Evolutionary conservation across 2,797 vertebrate species (phyloP).

Genomic region (Alectoris magna): DNA sequence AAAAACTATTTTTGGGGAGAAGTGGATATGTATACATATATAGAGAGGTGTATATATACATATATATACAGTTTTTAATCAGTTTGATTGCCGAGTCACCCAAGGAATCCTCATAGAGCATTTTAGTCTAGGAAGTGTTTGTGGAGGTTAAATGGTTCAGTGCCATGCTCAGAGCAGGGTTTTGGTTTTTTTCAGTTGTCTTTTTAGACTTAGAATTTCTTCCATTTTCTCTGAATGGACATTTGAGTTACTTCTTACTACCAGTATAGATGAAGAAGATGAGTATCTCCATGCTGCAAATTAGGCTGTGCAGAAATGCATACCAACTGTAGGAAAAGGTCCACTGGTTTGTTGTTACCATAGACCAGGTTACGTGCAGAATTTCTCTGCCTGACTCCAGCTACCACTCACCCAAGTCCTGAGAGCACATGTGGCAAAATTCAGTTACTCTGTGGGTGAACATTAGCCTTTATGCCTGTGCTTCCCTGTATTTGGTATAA

Average conservation of each 20-base stretch:
- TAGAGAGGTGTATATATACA: background rate
- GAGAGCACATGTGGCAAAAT: rapidly evolving
- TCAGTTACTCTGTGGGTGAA: rapidly evolving
- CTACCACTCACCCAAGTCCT: rapidly evolving
- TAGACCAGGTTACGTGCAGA: rapidly evolving
- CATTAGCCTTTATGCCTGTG: background rate
- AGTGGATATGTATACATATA: no score
- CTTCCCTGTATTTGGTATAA: no score
- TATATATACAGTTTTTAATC: background rate
- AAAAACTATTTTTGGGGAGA: background rate
- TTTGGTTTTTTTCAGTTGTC: background rate
- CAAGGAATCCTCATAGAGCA: background rate
- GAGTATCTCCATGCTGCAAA: background rate
- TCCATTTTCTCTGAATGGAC: background rate
- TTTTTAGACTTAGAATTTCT: background rate
- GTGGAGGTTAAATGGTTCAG: background rate
- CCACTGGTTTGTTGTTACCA: background rate
- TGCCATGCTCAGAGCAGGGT: background rate
- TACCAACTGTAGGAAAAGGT: background rate
- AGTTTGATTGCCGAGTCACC: background rate
- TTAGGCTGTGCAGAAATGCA: background rate
- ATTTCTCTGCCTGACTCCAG: background rate
- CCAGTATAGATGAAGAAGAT: background rate
- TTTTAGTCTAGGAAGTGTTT: background rate
- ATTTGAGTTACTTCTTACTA: background rate